Base-by-base conservation (phyloP, 2,797 vertebrate species). In the Coilia nasus region DNA sequence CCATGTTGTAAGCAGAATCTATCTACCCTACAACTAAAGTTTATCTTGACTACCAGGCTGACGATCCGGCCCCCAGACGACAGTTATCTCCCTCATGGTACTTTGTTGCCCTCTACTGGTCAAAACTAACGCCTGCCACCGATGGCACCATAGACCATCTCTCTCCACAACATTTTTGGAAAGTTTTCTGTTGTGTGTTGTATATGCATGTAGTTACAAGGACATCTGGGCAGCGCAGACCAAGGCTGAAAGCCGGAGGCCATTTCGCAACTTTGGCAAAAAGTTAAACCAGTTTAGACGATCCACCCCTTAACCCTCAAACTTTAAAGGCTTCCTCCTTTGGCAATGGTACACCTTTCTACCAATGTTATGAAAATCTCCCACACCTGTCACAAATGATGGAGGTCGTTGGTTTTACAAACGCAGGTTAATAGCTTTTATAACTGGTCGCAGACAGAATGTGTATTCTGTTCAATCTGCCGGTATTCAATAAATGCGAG, bases 41-140 rank as follows among this genome's bases (percentile, higher is more conserved):
- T 31, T 31, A 67, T 67, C 11, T 6, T 28, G 64, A 64, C n/a
- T 23, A 15, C 64, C 71, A 78, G 17, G 31, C 6, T 54, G 17
- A 44, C 15, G 15, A 17, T 35, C 9, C 7, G 5, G 17, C 31
- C 1, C 5, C 31, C 12, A 44, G 15, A 78, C 1, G 12, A 78
- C 15, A 35, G 17, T 0, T 1, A 35, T 19, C 3, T 31, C 9
- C 17, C 21, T 78, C 21, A 17, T 83, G 62, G 83, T 80, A 41
- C 81, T 82, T 84, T 14, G 83, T 64, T 81, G 88, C 88, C 87
- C 88, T 87, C 89, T 89, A 88, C 71, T 85, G 89, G 86, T 41
- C 21, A 19, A 25, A 44, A 25, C 6, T 28, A 67, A 35, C 28
- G 28, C 28, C 14, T 75, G 14, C 15, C 12, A 35, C 3, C 25